Base-by-base conservation (phyloP, 2,113 vertebrate genomes). In the Hyperopisus bebe region DNA sequence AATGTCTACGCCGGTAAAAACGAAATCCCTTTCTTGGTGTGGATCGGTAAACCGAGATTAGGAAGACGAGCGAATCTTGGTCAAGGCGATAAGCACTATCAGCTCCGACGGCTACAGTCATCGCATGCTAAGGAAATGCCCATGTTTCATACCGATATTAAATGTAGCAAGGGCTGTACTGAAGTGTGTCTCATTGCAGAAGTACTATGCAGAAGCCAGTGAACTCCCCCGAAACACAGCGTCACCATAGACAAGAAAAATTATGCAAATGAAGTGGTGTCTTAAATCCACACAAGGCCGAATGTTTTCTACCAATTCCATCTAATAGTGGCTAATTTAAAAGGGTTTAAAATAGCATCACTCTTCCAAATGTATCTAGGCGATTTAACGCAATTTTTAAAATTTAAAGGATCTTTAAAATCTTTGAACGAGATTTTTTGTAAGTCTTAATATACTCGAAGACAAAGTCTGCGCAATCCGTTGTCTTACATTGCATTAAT, bases 231-330 rank as follows among this genome's bases (percentile, higher is more conserved):
- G 95, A 96, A 96, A 96, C 93, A 94, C 90, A 96, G 96, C 97
- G 96, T 98, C 97, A 97, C 96, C 94, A 93, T 96, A 97, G 96
- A 97, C 97, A 97, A 97, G 96, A 97, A 97, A 98, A 97, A 98
- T 97, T 98, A 98, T 98, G 98, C 97, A 97, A 98, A 99, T 99
- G 94, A 97, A 94, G 94, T 91, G 92, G 94, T 93, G 92, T 94
- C 94, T 95, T 94, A 94, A 93, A 92, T 53, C 50, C 90, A 95
- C 95, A 95, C 95, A 97, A 96, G 95, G 96, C 96, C 94, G 91
- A 94, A 77, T 92, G 94, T 86, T 62, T 80, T 89, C 94, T 94
- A 93, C 39, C 50, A 19, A 50, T 17, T 39, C 80, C 1, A 46
- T 24, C 6, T 66, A 89, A 84, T 31, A 62, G 21, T 85, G 48